Evolutionary conservation across 2,888 invertebrate species (phyloP).

Genomic region (Dryadula phaetusa): DNA sequence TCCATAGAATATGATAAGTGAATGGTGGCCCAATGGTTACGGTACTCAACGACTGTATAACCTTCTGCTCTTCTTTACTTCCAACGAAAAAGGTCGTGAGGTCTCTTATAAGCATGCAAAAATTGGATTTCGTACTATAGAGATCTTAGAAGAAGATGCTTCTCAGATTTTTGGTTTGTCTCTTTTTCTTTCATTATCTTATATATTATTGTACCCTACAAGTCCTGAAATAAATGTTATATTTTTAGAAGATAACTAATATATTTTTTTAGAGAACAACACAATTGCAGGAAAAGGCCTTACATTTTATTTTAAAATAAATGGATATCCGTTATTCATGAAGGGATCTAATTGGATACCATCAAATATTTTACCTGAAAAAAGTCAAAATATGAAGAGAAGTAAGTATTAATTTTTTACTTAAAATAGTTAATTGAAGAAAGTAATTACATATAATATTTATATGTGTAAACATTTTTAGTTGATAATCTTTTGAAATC

Average conservation of each 20-base stretch:
- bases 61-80: conserved; percentile 81
- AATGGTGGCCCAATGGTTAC: conserved; percentile 99
- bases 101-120: conserved; percentile 79
- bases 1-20: conserved; percentile 66
- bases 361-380: conserved; percentile 92
- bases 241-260: not conserved
- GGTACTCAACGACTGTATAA: conserved; percentile 92
- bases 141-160: conserved; percentile 90
- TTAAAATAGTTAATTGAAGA: not conserved
- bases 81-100: conserved; percentile 59
- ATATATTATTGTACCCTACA: not conserved
- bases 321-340: conserved; percentile 94
- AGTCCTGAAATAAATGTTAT: not conserved
- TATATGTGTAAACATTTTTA: conserved; percentile 41
- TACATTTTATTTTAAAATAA: conserved; percentile 94
- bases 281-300: conserved; percentile 82
- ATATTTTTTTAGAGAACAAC: conserved; percentile 61
- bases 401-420: conserved; percentile 55
- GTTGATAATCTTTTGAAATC: conserved; percentile 87
- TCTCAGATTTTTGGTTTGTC: conserved; percentile 61
- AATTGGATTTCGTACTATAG: conserved; percentile 94
- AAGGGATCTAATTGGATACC: conserved; percentile 99
- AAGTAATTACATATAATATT: not conserved
- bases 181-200: not conserved
- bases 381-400: conserved; percentile 65